These are phyloP conservation scores for Sebastes trivittatus DNA, from an alignment of 2,797 vertebrate genomes.

Conservation along the genomic window DNA sequence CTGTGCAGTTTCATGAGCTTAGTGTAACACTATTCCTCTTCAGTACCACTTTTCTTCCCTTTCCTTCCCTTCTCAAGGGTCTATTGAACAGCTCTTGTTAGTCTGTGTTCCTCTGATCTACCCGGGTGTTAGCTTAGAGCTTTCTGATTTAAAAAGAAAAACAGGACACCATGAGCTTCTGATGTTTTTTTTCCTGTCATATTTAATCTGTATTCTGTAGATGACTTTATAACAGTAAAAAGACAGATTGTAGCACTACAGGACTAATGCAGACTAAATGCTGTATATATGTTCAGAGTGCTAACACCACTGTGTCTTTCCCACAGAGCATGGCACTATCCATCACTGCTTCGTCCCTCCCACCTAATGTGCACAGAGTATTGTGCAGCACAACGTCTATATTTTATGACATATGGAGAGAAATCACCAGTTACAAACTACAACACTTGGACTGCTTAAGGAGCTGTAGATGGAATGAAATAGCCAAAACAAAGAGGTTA, in stretches of 20 bases:
- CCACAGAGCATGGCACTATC: neutral
- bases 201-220: neutral
- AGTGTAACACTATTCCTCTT: conserved; percentile 3
- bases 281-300: neutral
- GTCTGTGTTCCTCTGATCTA: neutral
- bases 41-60: conserved; percentile 5
- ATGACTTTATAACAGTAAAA: neutral
- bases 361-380: neutral
- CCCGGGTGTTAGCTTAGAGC: neutral
- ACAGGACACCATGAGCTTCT: neutral
- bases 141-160: neutral
- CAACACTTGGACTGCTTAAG: neutral
- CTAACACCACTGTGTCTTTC: neutral
- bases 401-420: neutral
- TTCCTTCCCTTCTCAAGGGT: neutral
- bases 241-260: neutral
- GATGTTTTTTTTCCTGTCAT: neutral
- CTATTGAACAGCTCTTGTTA: neutral
- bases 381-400: neutral
- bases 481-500: neutral
- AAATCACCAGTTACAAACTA: neutral
- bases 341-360: neutral
- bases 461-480: neutral
- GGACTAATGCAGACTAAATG: neutral
- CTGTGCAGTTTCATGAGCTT: neutral